Percentiles rank a stretch among this genome's conserved stretches.
Evolutionary conservation across 2,113 vertebrate species (phyloP).

Genomic region (Asarcornis scutulata): DNA sequence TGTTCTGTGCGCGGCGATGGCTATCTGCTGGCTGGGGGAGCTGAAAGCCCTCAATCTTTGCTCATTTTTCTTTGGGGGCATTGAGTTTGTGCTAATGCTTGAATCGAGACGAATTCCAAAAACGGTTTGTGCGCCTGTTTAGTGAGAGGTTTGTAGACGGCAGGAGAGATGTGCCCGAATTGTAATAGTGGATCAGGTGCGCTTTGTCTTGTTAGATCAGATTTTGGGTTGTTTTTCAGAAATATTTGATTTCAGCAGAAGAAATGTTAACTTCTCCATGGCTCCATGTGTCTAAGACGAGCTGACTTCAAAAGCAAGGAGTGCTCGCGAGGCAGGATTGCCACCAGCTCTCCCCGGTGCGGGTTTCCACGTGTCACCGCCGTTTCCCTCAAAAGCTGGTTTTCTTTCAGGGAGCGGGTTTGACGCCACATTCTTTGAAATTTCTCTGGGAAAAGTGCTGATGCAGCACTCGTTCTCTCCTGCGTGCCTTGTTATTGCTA

Average conservation of each 20-base stretch:
- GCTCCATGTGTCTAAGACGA: neutral
- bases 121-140: neutral
- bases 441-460: neutral
- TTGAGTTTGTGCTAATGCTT: neutral
- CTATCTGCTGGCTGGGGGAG: conserved; percentile 27
- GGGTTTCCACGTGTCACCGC: rapidly evolving
- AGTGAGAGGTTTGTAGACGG: neutral
- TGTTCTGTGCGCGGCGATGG: neutral
- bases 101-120: neutral
- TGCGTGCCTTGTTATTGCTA: neutral
- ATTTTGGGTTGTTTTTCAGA: neutral
- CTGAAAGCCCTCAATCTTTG: neutral
- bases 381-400: neutral
- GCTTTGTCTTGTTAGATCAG: neutral
- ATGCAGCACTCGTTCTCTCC: rapidly evolving
- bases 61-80: neutral
- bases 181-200: neutral
- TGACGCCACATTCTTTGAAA: neutral
- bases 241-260: neutral
- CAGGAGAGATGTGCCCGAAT: neutral
- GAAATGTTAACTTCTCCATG: neutral
- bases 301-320: neutral
- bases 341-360: neutral
- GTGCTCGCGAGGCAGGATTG: neutral
- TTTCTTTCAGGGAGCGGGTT: neutral